Percentiles rank a stretch among this genome's conserved stretches.
Conservation (phyloP, 2,797 vertebrate species). For the Ataeniobius toweri region DNA sequence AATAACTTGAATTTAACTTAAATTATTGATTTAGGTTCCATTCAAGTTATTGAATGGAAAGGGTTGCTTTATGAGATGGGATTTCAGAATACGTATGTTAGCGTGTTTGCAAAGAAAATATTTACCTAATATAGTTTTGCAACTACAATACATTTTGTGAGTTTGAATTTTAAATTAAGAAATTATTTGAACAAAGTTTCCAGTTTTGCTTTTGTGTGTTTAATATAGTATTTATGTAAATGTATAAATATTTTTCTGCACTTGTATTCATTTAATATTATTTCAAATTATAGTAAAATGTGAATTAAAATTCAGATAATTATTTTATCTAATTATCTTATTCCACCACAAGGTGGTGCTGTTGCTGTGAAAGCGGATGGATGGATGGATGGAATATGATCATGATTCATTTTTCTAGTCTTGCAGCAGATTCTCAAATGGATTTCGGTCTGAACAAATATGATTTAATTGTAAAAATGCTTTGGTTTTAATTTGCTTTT, state of each 20-base stretch:
- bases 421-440: no score
- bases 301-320: background rate
- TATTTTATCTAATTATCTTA: background rate
- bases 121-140: background rate
- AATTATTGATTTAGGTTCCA: background rate
- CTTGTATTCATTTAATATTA: background rate
- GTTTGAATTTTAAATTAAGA: background rate
- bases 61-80: slow-evolving; percentile 28
- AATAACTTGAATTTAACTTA: background rate
- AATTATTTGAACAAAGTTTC: background rate
- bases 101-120: background rate
- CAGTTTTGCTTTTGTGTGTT: background rate
- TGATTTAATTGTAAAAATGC: no score
- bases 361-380: background rate
- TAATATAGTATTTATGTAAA: background rate
- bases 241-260: slow-evolving; percentile 1
- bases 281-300: slow-evolving; percentile 1
- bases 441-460: no score
- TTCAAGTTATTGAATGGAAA: slow-evolving; percentile 29
- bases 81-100: slow-evolving; percentile 14
- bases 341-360: background rate
- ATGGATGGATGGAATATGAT: no score
- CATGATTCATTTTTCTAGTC: no score
- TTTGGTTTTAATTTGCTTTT: no score
- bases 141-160: background rate